Evolutionary conservation across 1,140 invertebrate species (phyloP), one percentile per base, ranked within the genome.

Genomic region (Chlorops oryzae): DNA sequence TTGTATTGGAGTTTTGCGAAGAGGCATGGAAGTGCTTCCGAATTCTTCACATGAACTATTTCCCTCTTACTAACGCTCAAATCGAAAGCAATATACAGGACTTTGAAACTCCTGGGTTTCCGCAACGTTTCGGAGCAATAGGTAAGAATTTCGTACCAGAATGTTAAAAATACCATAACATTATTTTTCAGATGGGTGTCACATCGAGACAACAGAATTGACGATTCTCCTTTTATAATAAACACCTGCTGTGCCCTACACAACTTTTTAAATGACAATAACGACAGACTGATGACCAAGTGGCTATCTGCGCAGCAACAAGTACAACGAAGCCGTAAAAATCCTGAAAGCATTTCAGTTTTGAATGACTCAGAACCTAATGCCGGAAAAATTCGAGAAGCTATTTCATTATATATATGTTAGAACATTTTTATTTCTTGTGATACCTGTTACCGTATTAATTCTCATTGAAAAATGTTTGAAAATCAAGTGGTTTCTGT

Each of bases 171-270:
- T 32, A 10, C 42, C 6, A 41, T 7, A 21, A 23, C 12, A 42
- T 50, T 25, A 41, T 50, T 10, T 18, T 25, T 27, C 34, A 50
- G 48, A 50, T 42, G 48, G 38, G 32, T 50, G 48, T 38, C 50
- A 51, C 28, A 51, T 51, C 23, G 42, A 45, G 46, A 50, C n/a
- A 40, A 39, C 22, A 13, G 21, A 13, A 13, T 10, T 2, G 35
- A 42, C 5, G 13, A 42, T 22, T 21, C 17, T 7, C 20, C 13
- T n/a, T 18, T 18, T 28, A 46, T 45, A 34, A 51, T 51, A 12
- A 27, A 47, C 20, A 21, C 22, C 13, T 5, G 5, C 17, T 51
- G 50, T 28, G 41, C 37, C 21, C n/a, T 51, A 25, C 50, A 51
- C 38, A 51, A 51, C 28, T 51, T 51, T 37, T 15, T 51, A 3